Conservation (phyloP, 1,140 invertebrate species). For the Hormaphis cornu region DNA sequence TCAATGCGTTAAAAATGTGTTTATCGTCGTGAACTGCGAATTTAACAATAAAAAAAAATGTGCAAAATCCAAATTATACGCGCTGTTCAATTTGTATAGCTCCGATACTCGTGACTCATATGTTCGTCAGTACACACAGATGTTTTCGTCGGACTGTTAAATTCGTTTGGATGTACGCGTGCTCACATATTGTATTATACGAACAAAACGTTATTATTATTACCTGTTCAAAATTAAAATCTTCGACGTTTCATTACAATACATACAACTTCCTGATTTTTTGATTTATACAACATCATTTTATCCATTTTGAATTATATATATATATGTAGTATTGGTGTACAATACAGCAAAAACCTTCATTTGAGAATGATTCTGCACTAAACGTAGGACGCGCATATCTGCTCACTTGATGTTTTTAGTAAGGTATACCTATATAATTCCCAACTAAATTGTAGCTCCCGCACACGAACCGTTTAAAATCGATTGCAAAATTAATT, state of each 20-base stretch:
- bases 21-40: too few relatives aligned
- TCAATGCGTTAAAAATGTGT: too few relatives aligned
- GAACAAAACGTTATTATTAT: too few relatives aligned
- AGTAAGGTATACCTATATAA: background rate
- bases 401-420: background rate
- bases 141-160: background rate
- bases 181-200: background rate
- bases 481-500: conserved; percentile 22
- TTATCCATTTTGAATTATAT: too few relatives aligned
- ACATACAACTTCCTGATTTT: too few relatives aligned
- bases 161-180: too few relatives aligned
- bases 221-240: too few relatives aligned
- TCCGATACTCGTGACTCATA: background rate
- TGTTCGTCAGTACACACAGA: background rate
- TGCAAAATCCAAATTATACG: background rate
- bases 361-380: background rate
- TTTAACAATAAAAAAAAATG: background rate
- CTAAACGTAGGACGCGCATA: background rate
- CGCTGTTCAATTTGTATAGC: background rate
- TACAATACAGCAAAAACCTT: background rate
- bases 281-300: too few relatives aligned
- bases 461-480: background rate
- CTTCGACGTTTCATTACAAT: too few relatives aligned
- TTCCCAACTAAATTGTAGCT: background rate
- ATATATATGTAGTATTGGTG: too few relatives aligned